Evolutionary conservation across 53 echinoderm and acorn worm species (phyloP).

Genomic region (Apostichopus leukothele): DNA sequence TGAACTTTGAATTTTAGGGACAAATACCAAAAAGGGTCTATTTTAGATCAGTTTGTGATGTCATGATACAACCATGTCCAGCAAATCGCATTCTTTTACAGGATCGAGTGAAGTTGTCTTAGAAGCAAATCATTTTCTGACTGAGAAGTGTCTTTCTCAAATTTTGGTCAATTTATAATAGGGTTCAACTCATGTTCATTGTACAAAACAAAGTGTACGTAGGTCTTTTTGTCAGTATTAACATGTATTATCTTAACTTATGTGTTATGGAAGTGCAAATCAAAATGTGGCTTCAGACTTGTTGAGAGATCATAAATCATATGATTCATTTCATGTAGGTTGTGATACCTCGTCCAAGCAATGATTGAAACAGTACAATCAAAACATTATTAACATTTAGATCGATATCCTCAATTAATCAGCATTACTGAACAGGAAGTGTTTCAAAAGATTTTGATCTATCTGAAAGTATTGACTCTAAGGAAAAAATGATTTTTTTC

Average conservation of each 20-base stretch:
- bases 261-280: neutral
- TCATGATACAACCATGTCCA: too few species aligned
- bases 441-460: constrained; percentile 36
- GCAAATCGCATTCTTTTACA: neutral
- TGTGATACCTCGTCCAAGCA: neutral
- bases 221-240: too few species aligned
- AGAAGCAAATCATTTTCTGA: neutral
- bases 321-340: neutral
- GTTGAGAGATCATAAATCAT: neutral
- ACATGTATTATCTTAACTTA: neutral
- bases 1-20: too few species aligned
- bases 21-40: too few species aligned
- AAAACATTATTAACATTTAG: constrained; percentile 42
- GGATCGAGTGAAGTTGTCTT: neutral
- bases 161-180: neutral
- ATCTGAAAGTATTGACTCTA: constrained; percentile 13
- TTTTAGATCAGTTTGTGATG: too few species aligned
- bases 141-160: constrained; percentile 5
- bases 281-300: neutral
- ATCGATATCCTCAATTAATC: constrained; percentile 10
- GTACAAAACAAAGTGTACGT: neutral
- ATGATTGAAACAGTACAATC: constrained; percentile 16
- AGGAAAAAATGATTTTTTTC: constrained; percentile 4
- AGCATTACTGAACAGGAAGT: constrained; percentile 46
- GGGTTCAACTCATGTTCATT: neutral